Conservation (phyloP, 2,113 vertebrate genomes). For the Odontophorus gujanensis region DNA sequence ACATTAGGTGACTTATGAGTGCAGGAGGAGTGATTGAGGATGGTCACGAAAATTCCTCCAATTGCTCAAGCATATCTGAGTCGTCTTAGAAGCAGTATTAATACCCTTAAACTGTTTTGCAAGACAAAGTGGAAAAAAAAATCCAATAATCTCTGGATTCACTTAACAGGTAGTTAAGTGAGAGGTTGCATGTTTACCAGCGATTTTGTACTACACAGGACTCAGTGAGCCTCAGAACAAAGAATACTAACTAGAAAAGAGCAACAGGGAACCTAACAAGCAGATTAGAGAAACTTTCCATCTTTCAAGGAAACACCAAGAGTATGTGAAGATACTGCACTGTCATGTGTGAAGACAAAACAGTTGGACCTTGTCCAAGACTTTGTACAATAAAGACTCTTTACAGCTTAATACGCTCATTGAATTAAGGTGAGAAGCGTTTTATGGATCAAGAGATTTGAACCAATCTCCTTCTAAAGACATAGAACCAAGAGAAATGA, state of each 20-base stretch:
- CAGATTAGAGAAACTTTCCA: not conserved
- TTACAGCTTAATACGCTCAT: not conserved
- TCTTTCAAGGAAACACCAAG: not conserved
- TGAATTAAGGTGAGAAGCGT: not conserved
- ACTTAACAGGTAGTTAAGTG: rapidly evolving
- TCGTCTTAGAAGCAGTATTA: not conserved
- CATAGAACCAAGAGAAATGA: not conserved
- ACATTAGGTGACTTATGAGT: not conserved
- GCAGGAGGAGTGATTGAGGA: not conserved
- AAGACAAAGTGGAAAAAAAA: not conserved
- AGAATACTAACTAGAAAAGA: not conserved
- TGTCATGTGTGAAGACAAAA: not conserved
- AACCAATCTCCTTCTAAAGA: not conserved
- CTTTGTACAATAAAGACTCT: not conserved
- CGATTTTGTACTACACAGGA: not conserved
- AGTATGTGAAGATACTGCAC: not conserved
- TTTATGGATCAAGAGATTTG: not conserved
- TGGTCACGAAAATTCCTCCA: not conserved
- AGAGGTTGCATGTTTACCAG: not conserved
- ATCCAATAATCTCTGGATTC: not conserved
- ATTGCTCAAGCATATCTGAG: not conserved
- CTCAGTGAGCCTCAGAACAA: not conserved
- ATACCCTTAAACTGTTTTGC: not conserved
- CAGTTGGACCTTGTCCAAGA: not conserved
- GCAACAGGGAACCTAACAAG: not conserved